A percentile compares a stretch with the other conserved stretches of the same genome.
Evolutionary conservation across 2,888 invertebrate species (phyloP).

Genomic region (Oxyteleia sp.): DNA sequence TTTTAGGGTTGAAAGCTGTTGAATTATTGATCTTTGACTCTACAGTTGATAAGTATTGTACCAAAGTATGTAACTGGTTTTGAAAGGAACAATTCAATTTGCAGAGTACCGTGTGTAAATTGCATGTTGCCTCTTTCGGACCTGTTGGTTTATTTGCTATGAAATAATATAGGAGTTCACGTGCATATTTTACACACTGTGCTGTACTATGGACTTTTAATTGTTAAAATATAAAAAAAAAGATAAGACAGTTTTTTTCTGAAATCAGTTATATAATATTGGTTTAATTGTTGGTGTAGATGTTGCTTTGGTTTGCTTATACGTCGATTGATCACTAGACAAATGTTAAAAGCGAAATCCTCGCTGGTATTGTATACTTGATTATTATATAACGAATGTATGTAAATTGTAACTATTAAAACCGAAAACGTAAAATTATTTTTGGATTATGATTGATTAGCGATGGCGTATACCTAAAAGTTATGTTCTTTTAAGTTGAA

Average conservation of each 20-base stretch:
- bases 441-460: conserved; percentile 28
- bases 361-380: conserved; percentile 77
- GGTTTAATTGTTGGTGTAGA: conserved; percentile 74
- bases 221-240: conserved; percentile 2
- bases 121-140: too few species aligned
- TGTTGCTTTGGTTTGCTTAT: conserved; percentile 80
- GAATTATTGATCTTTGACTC: conserved; percentile 73
- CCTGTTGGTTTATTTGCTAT: not conserved
- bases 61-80: conserved; percentile 48
- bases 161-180: too few species aligned
- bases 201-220: not conserved
- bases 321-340: conserved; percentile 69
- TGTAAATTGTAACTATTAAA: conserved; percentile 81
- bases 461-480: not conserved
- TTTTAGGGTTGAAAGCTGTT: conserved; percentile 73
- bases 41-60: conserved; percentile 39
- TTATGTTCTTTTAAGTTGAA: conserved; percentile 26
- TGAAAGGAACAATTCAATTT: not conserved
- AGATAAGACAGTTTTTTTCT: too few species aligned
- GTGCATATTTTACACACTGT: not conserved
- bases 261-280: conserved; percentile 74
- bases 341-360: conserved; percentile 67
- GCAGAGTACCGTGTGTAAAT: not conserved
- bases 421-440: conserved; percentile 59
- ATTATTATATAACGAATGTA: conserved; percentile 78